phyloP scores from a whole-genome alignment of 2,888 invertebrate genomes.

The Sinhomidia bicolor region DNA sequence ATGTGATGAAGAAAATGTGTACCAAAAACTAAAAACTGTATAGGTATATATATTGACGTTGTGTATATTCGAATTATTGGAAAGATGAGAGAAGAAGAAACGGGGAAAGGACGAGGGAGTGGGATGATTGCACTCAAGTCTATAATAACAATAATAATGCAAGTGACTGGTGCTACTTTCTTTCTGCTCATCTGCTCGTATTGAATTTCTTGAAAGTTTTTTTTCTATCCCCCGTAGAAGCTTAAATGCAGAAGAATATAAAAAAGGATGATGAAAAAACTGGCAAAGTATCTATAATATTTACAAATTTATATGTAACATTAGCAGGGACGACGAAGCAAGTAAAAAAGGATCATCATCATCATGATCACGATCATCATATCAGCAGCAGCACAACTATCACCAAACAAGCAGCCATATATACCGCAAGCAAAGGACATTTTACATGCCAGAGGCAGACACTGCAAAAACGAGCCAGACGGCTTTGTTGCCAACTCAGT shows the following conservation, averaged over 20 bases:
- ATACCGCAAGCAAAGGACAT: slow-evolving; percentile 53
- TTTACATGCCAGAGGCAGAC: slow-evolving; percentile 68
- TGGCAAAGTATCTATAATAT: not conserved
- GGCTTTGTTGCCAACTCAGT: slow-evolving; percentile 79
- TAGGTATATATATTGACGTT: too few species aligned
- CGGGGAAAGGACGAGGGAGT: slow-evolving; percentile 30
- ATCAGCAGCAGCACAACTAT: slow-evolving; percentile 8
- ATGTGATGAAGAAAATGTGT: too few species aligned
- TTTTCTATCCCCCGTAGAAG: too few species aligned
- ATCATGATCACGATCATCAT: not conserved
- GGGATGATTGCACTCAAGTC: slow-evolving; percentile 43
- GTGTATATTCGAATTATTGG: slow-evolving; percentile 7
- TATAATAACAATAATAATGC: slow-evolving; percentile 41
- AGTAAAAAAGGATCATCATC: slow-evolving; percentile 34
- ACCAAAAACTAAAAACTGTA: not conserved
- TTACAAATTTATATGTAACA: not conserved
- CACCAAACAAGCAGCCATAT: too few species aligned
- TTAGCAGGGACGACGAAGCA: not conserved
- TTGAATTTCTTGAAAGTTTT: slow-evolving; percentile 42
- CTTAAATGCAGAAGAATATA: too few species aligned
- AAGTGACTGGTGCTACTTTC: not conserved
- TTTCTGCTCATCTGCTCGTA: slow-evolving; percentile 14
- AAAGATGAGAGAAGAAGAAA: slow-evolving; percentile 11
- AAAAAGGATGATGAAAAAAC: not conserved
- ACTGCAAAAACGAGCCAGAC: slow-evolving; percentile 79